Evolutionary conservation across 2,888 invertebrate genomes (phyloP).

Genomic region (Hirtodrosophila histrioides): DNA sequence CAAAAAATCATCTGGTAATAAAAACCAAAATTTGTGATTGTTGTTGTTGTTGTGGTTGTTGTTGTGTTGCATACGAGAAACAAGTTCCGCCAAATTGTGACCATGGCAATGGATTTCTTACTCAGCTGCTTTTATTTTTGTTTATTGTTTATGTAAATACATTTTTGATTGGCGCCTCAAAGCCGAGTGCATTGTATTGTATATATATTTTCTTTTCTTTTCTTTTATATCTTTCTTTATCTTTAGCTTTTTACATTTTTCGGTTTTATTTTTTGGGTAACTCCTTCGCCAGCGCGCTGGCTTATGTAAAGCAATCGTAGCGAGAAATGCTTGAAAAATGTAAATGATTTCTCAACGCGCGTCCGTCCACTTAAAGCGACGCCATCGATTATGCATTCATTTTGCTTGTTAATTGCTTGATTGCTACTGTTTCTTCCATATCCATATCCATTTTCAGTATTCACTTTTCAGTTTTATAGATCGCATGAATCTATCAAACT

Average conservation of each 20-base stretch:
- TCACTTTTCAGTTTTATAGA: neutral
- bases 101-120: slow-evolving; percentile 78
- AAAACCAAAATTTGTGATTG: slow-evolving; percentile 44
- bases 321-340: slow-evolving; percentile 30
- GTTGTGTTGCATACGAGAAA: slow-evolving; percentile 43
- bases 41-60: slow-evolving; percentile 1
- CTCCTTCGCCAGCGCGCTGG: slow-evolving; percentile 6
- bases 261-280: slow-evolving; percentile 3
- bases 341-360: slow-evolving; percentile 66
- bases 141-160: slow-evolving; percentile 68
- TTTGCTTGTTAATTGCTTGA: slow-evolving; percentile 49
- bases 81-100: slow-evolving; percentile 78
- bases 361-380: neutral
- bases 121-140: slow-evolving; percentile 39
- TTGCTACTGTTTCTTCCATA: slow-evolving; percentile 44
- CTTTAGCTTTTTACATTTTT: slow-evolving; percentile 1
- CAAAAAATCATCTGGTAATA: slow-evolving; percentile 52
- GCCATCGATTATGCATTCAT: slow-evolving; percentile 68
- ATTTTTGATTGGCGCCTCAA: slow-evolving; percentile 35
- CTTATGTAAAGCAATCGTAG: slow-evolving; percentile 69
- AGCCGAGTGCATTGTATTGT: too few species aligned
- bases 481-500: slow-evolving; percentile 9
- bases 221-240: slow-evolving; percentile 21
- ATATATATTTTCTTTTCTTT: slow-evolving; percentile 21
- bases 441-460: neutral